Base-by-base conservation (phyloP, 1,140 invertebrate species). In the Pectinophora gossypiella region DNA sequence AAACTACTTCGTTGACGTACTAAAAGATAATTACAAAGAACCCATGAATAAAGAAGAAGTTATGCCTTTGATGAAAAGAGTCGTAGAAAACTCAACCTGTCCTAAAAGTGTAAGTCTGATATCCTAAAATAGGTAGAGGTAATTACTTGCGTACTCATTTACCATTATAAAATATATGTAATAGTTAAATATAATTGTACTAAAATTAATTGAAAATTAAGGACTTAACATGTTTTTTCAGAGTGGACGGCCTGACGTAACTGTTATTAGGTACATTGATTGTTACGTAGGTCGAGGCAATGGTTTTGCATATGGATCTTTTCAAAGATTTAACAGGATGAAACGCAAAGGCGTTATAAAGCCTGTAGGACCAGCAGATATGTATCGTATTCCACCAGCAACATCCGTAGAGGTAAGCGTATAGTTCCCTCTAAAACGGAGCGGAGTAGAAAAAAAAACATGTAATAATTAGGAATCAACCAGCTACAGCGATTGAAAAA, bases 301-400 rank as follows among this genome's bases (percentile, higher is more conserved):
- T 69, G 80, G 82, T 9, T 86, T 86, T 58, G 72, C 80, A 18
- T 84, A 82, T 35, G 82, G 82, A 5, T 84, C 80, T 9, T 61
- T 50, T 3, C 54, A 72, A 57, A 67, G 71, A 57, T 76, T 81
- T 52, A 67, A 49, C 13, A 81, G 76, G 68, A 86, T 86, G 78
- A 84, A 86, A 57, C 67, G 72, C 10, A 84, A 82, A 46, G 80
- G 80, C 22, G 64, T 84, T 7, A 68, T 86, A n/a, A 77, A 82
- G 55, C 78, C 76, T 10, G 58, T 72, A 42, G 72, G 71, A n/a
- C 82, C 82, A 15, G 64, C 63, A 19, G 80, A 84, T 61, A 77
- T 81, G 61, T 84, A 76, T 51, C 67, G 78, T 56, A 13, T 72
- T 19, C 75, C 82, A 20, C 55, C 70, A 3, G 64, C 73, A 2